Conservation (phyloP, 2,888 invertebrate species). For the Xestia xanthographa region DNA sequence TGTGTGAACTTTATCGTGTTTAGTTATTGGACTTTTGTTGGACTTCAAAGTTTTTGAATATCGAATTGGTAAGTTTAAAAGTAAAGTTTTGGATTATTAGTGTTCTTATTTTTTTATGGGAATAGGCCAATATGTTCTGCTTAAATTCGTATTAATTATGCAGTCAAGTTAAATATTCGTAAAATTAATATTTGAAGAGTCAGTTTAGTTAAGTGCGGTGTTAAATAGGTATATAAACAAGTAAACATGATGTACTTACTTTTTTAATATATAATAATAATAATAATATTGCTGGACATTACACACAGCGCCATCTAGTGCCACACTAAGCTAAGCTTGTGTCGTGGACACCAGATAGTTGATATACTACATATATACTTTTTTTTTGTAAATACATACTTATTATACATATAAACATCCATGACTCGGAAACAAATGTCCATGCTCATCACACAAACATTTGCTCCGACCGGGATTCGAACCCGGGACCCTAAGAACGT, state of each 20-base stretch:
- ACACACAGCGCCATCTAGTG: too few relatives aligned
- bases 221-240: constrained; percentile 37
- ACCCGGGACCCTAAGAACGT: too few relatives aligned
- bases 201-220: constrained; percentile 21
- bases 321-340: too few relatives aligned
- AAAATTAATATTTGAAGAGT: constrained; percentile 29
- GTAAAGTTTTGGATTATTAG: background rate
- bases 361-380: too few relatives aligned
- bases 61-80: constrained; percentile 40
- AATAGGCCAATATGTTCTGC: background rate
- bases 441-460: too few relatives aligned
- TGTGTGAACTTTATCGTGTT: constrained; percentile 63
- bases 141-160: background rate
- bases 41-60: constrained; percentile 22
- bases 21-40: constrained; percentile 57
- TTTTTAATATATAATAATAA: too few relatives aligned
- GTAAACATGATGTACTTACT: background rate
- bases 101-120: background rate
- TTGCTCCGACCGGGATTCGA: too few relatives aligned
- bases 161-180: background rate
- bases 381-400: too few relatives aligned
- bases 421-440: too few relatives aligned
- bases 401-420: too few relatives aligned
- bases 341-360: too few relatives aligned
- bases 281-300: too few relatives aligned